These are phyloP conservation scores for Sphenopsis melanotis DNA, from an alignment of 2,797 vertebrate genomes.

Conservation along the genomic window DNA sequence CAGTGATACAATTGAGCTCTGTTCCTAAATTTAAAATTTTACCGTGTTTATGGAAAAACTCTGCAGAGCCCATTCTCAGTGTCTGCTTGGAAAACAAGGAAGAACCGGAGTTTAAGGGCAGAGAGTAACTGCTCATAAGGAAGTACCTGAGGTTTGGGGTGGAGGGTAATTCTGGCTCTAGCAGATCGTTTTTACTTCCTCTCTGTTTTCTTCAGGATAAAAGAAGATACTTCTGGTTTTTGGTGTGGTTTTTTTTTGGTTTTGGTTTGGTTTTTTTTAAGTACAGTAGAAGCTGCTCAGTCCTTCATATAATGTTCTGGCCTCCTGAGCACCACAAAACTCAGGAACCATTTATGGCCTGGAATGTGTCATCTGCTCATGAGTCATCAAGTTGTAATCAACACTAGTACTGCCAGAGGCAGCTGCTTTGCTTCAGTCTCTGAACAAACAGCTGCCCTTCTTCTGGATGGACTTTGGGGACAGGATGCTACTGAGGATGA, in stretches of 20 bases:
- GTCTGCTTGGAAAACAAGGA: background rate
- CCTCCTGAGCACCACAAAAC: background rate
- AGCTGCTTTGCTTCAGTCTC: background rate
- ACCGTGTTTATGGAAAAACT: rapidly evolving
- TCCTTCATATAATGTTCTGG: background rate
- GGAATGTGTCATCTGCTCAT: conserved; percentile 49
- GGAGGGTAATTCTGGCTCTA: background rate
- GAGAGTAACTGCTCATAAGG: background rate
- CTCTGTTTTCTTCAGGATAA: background rate
- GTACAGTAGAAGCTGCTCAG: background rate
- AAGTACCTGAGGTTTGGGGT: background rate
- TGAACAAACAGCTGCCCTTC: background rate
- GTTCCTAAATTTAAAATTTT: background rate
- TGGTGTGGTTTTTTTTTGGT: background rate
- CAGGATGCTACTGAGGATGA: background rate
- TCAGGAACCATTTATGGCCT: conserved; percentile 20
- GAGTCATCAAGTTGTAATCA: conserved; percentile 24
- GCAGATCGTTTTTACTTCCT: background rate
- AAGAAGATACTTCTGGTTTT: background rate
- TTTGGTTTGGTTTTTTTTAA: background rate
- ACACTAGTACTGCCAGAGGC: background rate
- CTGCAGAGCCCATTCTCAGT: rapidly evolving
- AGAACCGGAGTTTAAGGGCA: background rate
- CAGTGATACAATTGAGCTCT: background rate
- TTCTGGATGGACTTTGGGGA: background rate